Evolutionary conservation across 2,113 vertebrate genomes (phyloP), one percentile per base, ranked within the genome.

Genomic region (Eira barbara): DNA sequence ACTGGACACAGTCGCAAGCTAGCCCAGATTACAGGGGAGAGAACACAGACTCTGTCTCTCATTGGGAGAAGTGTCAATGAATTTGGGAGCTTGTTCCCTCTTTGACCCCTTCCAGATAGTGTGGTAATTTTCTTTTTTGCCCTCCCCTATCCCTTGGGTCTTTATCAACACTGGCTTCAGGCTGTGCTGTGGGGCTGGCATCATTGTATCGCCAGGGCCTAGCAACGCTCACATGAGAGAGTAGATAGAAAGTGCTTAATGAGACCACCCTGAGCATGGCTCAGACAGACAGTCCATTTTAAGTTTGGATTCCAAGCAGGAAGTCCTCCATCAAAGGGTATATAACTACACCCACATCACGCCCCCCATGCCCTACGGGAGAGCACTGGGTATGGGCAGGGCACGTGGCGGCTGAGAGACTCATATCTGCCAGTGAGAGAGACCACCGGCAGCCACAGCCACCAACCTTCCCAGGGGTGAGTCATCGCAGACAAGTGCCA

Each of bases 321-420:
- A 27, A 79, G 4, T 45, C 81, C 69, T 92, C 61, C 14, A 34
- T 27, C 45, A 59, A 59, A 67, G 42, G 15, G 1, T 55, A 3
- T n/a, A 27, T 21, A 57, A 23, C 34, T 2, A 4, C 10, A 6
- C 6, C 31, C n/a, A n/a, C 34, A n/a, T 17, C 4, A 1, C 23
- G 29, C 20, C 36, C 59, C n/a, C 4, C 6, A 14, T 4, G 25
- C 10, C 34, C 0, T 55, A 17, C 34, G 18, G 52, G 42, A 63
- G 10, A 81, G 27, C 49, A 39, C 9, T 25, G 4, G 67, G 52
- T 47, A n/a, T 81, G 61, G 79, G 42, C 15, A 69, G n/a, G 61
- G 42, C 7, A 13, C 5, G 0, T 52, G 27, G 49, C 18, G 31
- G 73, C 57, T 1, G 1, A 6, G 47, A 88, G 17, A 39, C 39